phyloP scores from a whole-genome alignment of 2,888 invertebrate species.

The Noctua pronuba region DNA sequence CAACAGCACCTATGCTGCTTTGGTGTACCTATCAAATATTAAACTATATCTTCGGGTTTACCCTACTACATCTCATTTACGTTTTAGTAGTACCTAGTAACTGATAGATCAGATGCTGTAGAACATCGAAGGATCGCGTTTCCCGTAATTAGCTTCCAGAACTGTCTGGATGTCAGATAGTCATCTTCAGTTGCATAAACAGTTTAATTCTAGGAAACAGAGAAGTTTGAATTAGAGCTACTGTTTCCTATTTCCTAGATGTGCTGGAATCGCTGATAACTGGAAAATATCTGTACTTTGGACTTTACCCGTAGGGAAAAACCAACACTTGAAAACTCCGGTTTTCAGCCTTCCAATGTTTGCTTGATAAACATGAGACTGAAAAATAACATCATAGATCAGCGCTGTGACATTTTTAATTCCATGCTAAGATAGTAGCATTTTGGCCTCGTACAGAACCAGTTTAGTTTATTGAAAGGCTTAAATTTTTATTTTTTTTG shows the following conservation, averaged over 20 bases:
- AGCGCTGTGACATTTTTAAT: no score
- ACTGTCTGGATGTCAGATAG: not conserved
- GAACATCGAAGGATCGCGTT: not conserved
- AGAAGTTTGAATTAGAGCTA: not conserved
- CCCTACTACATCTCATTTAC: not conserved
- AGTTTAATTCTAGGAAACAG: not conserved
- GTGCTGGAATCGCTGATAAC: not conserved
- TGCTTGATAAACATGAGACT: not conserved
- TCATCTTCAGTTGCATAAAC: slow-evolving; percentile 1
- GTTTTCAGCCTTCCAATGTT: not conserved
- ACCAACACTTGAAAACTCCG: not conserved
- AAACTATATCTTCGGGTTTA: not conserved
- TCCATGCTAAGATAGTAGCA: no score
- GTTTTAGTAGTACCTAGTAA: not conserved
- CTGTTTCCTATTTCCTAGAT: not conserved
- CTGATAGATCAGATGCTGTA: not conserved
- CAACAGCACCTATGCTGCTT: not conserved
- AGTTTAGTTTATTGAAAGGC: no score
- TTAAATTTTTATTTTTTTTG: no score
- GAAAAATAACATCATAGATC: not conserved
- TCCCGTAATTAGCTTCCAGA: not conserved
- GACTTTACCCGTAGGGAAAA: not conserved
- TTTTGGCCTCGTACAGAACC: no score
- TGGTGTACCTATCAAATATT: not conserved
- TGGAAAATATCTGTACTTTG: not conserved